These are phyloP conservation scores for Cryptoblepharus egeriae DNA, from an alignment of 2,797 vertebrate species.

Conservation along the genomic window DNA sequence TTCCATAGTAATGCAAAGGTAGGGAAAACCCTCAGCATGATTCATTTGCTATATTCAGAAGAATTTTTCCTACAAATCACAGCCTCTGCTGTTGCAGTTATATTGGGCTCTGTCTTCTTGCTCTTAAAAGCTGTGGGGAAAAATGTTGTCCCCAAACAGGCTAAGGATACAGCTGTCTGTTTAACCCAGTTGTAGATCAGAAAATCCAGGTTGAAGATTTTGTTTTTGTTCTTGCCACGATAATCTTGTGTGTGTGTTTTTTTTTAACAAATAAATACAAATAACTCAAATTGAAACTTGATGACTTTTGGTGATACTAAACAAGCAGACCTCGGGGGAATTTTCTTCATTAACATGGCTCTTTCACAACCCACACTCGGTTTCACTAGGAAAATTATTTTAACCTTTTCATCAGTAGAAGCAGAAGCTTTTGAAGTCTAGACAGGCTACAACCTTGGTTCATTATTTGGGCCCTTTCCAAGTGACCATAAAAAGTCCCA, in stretches of 20 bases:
- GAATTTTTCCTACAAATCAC: background rate
- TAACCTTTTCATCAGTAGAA: conserved; percentile 92
- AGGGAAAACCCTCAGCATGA: background rate
- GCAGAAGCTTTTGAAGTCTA: conserved; percentile 75
- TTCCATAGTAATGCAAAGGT: background rate
- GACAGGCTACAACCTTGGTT: conserved; percentile 43
- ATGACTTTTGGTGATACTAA: conserved; percentile 97
- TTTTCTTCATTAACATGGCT: conserved; percentile 92
- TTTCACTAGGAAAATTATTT: conserved; percentile 94
- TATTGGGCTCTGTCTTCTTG: background rate
- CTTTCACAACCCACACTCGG: conserved; percentile 97
- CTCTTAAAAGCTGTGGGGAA: background rate
- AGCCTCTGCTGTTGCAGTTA: background rate
- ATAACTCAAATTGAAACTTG: conserved; percentile 98
- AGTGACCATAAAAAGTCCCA: conserved; percentile 12
- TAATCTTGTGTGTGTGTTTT: conserved; percentile 90
- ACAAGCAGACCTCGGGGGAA: conserved; percentile 91
- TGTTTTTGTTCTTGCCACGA: conserved; percentile 84
- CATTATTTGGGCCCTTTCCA: conserved; percentile 16
- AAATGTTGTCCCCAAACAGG: conserved; percentile 9
- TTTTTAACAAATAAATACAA: conserved; percentile 97
- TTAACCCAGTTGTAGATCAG: conserved; percentile 66
- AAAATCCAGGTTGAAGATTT: conserved; percentile 77
- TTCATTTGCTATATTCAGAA: conserved; percentile 1
- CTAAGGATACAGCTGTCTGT: conserved; percentile 25